Conservation (phyloP, 2,113 vertebrate species). For the Gymnorhina tibicen region DNA sequence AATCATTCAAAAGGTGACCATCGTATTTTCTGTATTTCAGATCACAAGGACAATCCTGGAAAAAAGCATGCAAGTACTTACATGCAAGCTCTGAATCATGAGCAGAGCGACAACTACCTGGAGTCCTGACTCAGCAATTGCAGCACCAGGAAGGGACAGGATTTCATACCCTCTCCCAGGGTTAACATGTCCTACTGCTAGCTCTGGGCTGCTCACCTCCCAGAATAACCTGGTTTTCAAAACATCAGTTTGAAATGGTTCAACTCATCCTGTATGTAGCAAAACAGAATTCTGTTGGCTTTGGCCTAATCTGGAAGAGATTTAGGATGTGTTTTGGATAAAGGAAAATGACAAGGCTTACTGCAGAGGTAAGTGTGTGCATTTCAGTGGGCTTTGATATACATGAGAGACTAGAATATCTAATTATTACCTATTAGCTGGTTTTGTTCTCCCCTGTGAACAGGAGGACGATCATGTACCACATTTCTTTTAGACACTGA, state of each 20-base stretch:
- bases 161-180: not conserved
- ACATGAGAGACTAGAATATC: not conserved
- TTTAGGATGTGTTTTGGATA: not conserved
- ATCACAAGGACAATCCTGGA: not conserved
- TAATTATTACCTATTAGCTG: not conserved
- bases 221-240: not conserved
- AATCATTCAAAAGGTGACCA: not conserved
- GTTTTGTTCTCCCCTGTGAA: not conserved
- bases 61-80: not conserved
- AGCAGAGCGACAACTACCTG: not conserved
- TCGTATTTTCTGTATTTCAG: not conserved
- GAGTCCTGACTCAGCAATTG: not conserved
- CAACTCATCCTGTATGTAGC: not conserved
- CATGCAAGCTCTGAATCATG: not conserved
- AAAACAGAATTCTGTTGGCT: not conserved
- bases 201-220: not conserved
- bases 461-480: not conserved
- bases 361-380: not conserved
- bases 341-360: not conserved
- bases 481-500: not conserved
- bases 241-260: not conserved
- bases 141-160: not conserved
- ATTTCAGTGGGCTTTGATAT: not conserved
- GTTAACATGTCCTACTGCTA: not conserved
- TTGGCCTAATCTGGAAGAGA: not conserved